Evolutionary conservation across 1,140 invertebrate species (phyloP).

Genomic region (Eupristina koningsbergeri): DNA sequence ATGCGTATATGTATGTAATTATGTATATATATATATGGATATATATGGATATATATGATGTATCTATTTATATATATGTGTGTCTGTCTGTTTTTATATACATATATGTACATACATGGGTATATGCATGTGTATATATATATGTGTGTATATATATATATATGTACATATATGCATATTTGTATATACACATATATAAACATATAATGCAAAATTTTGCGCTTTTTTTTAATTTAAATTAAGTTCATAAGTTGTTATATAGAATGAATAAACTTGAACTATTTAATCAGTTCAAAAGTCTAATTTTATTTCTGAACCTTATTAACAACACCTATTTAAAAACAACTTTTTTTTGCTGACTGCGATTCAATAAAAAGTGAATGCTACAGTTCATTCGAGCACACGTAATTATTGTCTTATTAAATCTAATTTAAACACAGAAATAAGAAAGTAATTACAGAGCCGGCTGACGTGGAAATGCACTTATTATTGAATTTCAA

Average conservation of each 20-base stretch:
- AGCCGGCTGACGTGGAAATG: background rate
- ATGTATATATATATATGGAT: background rate
- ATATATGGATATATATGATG: too few species aligned
- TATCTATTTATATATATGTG: background rate
- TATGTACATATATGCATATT: background rate
- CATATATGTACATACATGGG: background rate
- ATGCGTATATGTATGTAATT: background rate
- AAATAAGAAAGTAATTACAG: background rate
- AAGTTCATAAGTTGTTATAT: constrained; percentile 41
- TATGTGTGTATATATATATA: background rate
- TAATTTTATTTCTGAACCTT: constrained; percentile 43
- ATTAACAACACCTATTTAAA: constrained; percentile 27
- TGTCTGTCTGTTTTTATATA: background rate
- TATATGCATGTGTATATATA: background rate
- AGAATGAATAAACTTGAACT: constrained; percentile 41
- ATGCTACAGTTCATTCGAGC: background rate
- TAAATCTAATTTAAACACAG: too few species aligned
- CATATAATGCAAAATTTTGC: constrained; percentile 16
- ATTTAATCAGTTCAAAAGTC: constrained; percentile 45
- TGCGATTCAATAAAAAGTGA: constrained; percentile 16
- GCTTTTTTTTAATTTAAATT: constrained; percentile 24
- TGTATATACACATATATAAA: background rate
- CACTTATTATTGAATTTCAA: constrained; percentile 9
- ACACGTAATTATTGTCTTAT: background rate
- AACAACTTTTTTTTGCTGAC: background rate